These are phyloP conservation scores for Poeciliopsis prolifica DNA, from an alignment of 2,113 vertebrate genomes.

Conservation along the genomic window DNA sequence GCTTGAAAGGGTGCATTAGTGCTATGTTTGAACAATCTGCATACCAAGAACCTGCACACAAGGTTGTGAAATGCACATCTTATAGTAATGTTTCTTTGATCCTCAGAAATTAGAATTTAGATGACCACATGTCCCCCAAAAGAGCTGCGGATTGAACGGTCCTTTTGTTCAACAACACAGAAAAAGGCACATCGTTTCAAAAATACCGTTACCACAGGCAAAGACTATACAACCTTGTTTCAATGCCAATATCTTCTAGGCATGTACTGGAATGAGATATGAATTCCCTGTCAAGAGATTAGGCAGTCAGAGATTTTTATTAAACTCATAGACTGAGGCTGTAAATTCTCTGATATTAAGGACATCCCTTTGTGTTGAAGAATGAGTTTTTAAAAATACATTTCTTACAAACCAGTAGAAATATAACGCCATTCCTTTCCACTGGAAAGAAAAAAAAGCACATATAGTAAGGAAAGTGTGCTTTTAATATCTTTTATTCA, in stretches of 20 bases:
- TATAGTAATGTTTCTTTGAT: conserved; percentile 60
- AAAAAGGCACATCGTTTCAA: conserved; percentile 6
- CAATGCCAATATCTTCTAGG: conserved; percentile 65
- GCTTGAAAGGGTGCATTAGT: conserved; percentile 34
- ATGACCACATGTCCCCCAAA: conserved; percentile 53
- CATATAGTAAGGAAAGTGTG: not conserved
- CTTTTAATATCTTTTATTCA: not conserved
- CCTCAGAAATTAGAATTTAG: conserved; percentile 63
- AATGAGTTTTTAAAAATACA: not conserved
- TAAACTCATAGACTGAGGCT: conserved; percentile 47
- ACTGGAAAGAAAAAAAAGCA: not conserved
- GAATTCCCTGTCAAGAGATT: conserved; percentile 61
- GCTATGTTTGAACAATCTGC: conserved; percentile 16
- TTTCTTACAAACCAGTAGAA: not conserved
- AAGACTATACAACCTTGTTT: conserved; percentile 38
- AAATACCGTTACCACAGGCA: conserved; percentile 37
- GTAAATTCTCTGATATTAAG: conserved; percentile 37
- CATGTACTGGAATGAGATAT: conserved; percentile 52
- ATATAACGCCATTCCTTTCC: not conserved
- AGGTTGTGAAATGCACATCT: conserved; percentile 25
- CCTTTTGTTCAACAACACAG: conserved; percentile 8
- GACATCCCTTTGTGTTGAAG: conserved; percentile 10
- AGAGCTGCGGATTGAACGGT: conserved; percentile 29
- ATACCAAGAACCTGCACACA: not conserved
- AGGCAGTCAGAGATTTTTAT: conserved; percentile 55